Base-by-base conservation (phyloP, 2,797 vertebrate genomes). In the Erethizon dorsatum region DNA sequence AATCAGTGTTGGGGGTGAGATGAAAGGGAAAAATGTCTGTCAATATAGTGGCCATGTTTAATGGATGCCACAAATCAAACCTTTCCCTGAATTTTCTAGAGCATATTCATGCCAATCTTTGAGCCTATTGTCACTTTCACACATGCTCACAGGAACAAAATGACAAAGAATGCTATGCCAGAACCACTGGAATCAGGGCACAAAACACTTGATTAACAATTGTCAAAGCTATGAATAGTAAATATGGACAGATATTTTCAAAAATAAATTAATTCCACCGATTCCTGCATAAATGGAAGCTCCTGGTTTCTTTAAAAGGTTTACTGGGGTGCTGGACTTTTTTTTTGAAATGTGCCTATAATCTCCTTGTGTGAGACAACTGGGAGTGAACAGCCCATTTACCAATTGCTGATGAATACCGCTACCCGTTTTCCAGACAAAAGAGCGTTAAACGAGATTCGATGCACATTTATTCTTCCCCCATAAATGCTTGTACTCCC, bases 141-240 rank as follows among this genome's bases (percentile, higher is more conserved):
- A 98, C 98, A 98, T 98, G 98, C 98, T 97, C 98, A 97, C 98
- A 61, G 98, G 98, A 98, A 98, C 98, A 98, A 98, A 98, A 98
- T 98, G 98, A 98, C 98, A 98, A 97, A 89, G 97, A 98, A 98
- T 96, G 97, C 98, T 94, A 95, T 97, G 98, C 98, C 98, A 97
- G 98, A 98, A 98, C 98, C 98, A 97, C 94, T 63, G 98, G 98
- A 98, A 98, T 98, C 95, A 61, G 97, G 95, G 96, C 97, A 96
- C 92, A 94, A 15, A 97, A 37, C 96, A 94, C 94, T 96, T 97
- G 91, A 11, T 96, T 97, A 93, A 22, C 87, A 11, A 1, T 88
- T 97, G 96, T 91, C 96, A 97, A 96, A 91, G 92, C 82, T 96
- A 37, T 17, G 8, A 90, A 88, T 85, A 90, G 47, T 89, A 93